Evolutionary conservation across 2,797 vertebrate genomes (phyloP).

Genomic region (Gouania willdenowi): DNA sequence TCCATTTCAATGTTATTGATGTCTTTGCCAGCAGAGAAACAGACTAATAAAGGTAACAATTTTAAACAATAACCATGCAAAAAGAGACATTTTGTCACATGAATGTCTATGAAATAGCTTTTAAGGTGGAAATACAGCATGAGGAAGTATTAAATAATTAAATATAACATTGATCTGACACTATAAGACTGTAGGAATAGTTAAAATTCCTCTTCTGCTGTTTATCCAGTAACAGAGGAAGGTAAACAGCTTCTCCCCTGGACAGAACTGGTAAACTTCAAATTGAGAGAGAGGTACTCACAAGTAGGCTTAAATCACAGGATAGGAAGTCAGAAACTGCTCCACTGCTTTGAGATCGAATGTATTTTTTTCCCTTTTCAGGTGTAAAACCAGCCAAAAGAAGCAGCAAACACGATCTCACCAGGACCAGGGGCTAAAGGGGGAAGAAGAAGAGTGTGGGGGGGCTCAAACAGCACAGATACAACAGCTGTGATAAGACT

Average conservation of each 20-base stretch:
- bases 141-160: too few relatives aligned
- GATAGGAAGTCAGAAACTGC: not conserved
- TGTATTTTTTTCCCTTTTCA: not conserved
- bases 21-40: constrained; percentile 29
- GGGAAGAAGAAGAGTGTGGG: constrained; percentile 58
- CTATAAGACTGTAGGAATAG: too few relatives aligned
- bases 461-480: constrained; percentile 48
- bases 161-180: too few relatives aligned
- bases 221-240: too few relatives aligned
- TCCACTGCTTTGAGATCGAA: not conserved
- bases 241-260: constrained; percentile 1
- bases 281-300: too few relatives aligned
- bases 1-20: constrained; percentile 54
- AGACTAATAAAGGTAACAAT: constrained; percentile 16
- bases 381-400: constrained; percentile 10
- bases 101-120: too few relatives aligned
- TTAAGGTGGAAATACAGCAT: too few relatives aligned
- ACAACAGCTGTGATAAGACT: constrained; percentile 78
- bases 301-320: too few relatives aligned
- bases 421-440: constrained; percentile 63
- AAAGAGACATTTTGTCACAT: too few relatives aligned
- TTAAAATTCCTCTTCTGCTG: too few relatives aligned
- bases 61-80: constrained; percentile 10
- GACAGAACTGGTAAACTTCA: too few relatives aligned
- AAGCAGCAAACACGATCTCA: constrained; percentile 65